Evolutionary conservation across 2,888 invertebrate genomes (phyloP).

Genomic region (Agrotis clavis): DNA sequence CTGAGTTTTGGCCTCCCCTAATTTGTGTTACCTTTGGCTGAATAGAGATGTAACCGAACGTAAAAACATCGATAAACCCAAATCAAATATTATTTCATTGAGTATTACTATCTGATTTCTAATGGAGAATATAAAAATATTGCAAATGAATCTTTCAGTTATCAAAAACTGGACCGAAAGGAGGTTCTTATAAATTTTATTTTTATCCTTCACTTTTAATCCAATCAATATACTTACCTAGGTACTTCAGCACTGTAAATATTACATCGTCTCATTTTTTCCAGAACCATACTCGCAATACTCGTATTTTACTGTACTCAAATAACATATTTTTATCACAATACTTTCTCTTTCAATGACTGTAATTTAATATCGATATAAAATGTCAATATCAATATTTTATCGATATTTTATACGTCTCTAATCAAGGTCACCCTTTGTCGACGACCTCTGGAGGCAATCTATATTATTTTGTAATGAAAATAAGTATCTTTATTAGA

Average conservation of each 20-base stretch:
- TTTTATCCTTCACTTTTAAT: not conserved
- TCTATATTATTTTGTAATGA: conserved; percentile 41
- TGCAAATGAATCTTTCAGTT: not conserved
- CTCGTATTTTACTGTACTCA: conserved; percentile 16
- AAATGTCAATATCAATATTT: conserved; percentile 36
- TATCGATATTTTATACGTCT: conserved; percentile 38
- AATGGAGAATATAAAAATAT: not conserved
- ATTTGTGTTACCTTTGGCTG: conserved; percentile 40
- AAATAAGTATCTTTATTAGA: conserved; percentile 30
- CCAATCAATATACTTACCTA: not conserved
- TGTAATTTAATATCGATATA: conserved; percentile 44
- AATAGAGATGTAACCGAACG: conserved; percentile 18
- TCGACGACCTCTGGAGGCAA: conserved; percentile 37
- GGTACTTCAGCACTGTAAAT: not conserved
- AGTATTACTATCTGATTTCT: not conserved
- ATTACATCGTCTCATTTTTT: not conserved
- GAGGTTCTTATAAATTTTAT: not conserved
- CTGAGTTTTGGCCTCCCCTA: conserved; percentile 24
- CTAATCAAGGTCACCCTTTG: conserved; percentile 56
- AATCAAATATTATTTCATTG: not conserved
- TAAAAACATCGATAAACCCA: conserved; percentile 32
- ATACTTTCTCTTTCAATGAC: conserved; percentile 26
- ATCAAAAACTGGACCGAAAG: not conserved
- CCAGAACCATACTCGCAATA: conserved; percentile 12
- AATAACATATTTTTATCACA: conserved; percentile 14